Evolutionary conservation across 2,888 invertebrate genomes (phyloP), one percentile per base, ranked within the genome.

Genomic region (Kuschelorhynchus macadamiae): DNA sequence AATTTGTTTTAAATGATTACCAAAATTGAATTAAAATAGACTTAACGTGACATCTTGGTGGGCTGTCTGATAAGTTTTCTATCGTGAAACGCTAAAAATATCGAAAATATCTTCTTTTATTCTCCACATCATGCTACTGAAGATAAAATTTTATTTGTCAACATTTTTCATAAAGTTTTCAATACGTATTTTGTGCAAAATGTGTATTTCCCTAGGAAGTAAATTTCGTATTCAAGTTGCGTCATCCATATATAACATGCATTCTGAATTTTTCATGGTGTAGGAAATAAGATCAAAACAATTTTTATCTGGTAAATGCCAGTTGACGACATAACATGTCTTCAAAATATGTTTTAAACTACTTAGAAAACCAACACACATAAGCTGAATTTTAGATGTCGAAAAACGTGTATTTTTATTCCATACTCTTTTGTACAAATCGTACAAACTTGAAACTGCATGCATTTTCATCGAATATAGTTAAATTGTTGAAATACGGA

Each of bases 201-300:
- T 50, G 42, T 49, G 25, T 30, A 50, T 33, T 30, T 41, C 32
- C 47, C 18, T 11, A n/a, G 9, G 33, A 33, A 33, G 49, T n/a
- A 21, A 47, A 44, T 52, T 77, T 75, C 73, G 75, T 75, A 78
- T 78, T 78, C 78, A 68, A 57, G 64, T 72, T 75, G 70, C 72
- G 50, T 12, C 5, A 32, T 68, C 44, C 66, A 77, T 79, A 78
- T 72, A 72, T 74, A 71, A 76, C 75, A 74, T 79, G 78, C 74
- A 75, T 74, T 71, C 75, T 69, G 79, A 79, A 79, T 79, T 78
- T 77, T 77, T 76, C 75, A 75, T 72, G 74, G 73, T 69, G 61
- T 47, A 72, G 73, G 74, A 77, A 79, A 79, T 78, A 78, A 77
- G 78, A 79, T 79, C 78, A 77, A 79, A 78, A 77, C 78, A 78